Base-by-base conservation (phyloP, 2,888 invertebrate species). In the Eupithecia insigniata region DNA sequence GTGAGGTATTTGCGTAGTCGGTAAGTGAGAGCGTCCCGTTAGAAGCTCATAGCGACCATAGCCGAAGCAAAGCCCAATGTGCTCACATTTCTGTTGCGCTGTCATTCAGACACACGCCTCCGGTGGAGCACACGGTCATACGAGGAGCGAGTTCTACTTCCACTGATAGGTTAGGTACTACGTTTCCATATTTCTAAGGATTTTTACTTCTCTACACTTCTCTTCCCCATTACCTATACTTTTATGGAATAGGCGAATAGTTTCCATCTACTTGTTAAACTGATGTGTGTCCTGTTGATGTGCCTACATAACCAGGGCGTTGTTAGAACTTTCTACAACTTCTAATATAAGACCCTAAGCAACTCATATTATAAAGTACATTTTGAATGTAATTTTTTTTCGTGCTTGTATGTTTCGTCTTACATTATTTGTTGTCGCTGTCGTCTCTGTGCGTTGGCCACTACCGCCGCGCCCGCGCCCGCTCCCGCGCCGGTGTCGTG, bases 401-500 rank as follows among this genome's bases (percentile, higher is more conserved):
- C 5, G n/a, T n/a, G n/a, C 6, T 43, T n/a, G 43, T n/a, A 22
- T 22, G 51, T 51, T 22, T 2, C 0, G 12, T 51, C 51, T 16
- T 16, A 39, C 39, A 39, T 36, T 12, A 36, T 36, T 12, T 10
- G 10, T 8, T n/a, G 43, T 43, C 18, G 46, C 8, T 2, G 46
- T 26, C 58, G 58, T 28, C 58, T 16, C 58, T 16, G 58, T 28
- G 58, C 58, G 58, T 2, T 12, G n/a, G n/a, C 14, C 5, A 2
- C 3, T n/a, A n/a, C n/a, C 4, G 28, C 28, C 1, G 6, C 14
- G n/a, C 10, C n/a, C 1, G 43, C 43, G n/a, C n/a, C n/a, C n/a
- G n/a, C n/a, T n/a, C n/a, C 43, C 18, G 16, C 18, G 43, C 5
- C 39, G 43, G 43, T 7, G n/a, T 30, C 71, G 83, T 83, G 79